These are phyloP conservation scores for human DNA, from an alignment of 2,113 vertebrate species.

Conservation along the genomic window DNA sequence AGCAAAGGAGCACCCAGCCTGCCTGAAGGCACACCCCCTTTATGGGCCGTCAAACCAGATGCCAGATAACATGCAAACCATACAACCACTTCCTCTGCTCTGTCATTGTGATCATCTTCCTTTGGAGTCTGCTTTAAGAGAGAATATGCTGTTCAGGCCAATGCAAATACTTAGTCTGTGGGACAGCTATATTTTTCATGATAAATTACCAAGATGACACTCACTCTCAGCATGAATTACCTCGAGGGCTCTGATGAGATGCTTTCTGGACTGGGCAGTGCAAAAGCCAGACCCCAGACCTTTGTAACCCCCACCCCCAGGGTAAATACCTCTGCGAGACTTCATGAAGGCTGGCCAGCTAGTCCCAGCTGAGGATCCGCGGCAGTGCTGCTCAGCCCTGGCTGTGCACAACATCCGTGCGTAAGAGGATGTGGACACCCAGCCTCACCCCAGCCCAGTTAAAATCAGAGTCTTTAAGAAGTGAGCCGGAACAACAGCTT, in stretches of 20 bases:
- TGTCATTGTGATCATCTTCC: background rate
- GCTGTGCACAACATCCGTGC: fast-evolving
- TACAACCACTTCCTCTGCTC: background rate
- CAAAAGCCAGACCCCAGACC: background rate
- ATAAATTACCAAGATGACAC: background rate
- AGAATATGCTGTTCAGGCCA: background rate
- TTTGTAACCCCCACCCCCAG: fast-evolving
- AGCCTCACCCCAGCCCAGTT: background rate
- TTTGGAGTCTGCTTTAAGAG: background rate
- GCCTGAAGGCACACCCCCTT: background rate
- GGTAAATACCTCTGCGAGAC: background rate
- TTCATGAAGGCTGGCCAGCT: fast-evolving
- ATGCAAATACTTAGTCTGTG: too few relatives aligned
- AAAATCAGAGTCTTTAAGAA: background rate
- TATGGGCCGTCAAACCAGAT: background rate
- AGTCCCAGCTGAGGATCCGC: background rate
- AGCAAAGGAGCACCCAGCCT: background rate
- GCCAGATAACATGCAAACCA: background rate
- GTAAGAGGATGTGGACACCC: background rate
- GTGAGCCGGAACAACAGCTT: background rate
- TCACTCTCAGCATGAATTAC: background rate
- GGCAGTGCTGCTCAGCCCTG: background rate
- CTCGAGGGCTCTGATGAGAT: background rate
- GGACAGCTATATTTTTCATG: background rate
- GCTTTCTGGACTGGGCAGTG: background rate